Base-by-base conservation (phyloP, 1,140 invertebrate genomes). In the Nephotettix cincticeps region DNA sequence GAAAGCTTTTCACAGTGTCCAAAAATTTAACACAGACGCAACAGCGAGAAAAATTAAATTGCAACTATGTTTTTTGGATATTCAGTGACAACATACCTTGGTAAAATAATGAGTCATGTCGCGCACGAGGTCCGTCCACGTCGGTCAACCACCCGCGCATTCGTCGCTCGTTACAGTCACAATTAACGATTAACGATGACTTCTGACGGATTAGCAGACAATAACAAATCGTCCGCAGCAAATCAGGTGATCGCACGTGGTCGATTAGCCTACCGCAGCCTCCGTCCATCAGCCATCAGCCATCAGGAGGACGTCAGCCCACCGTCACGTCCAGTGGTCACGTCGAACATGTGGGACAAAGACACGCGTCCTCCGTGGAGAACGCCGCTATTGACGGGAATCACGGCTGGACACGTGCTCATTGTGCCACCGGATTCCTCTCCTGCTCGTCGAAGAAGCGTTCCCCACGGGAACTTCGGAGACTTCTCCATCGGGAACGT, bases 141-240 rank as follows among this genome's bases (percentile, higher is more conserved):
- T 6, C 47, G 14, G 47, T 51, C 47, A 4, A 9, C 47, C 47
- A 19, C 47, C 14, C 14, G 6, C 14, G 47, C 47, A 51, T 6
- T n/a, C 4, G 21, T 9, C 47, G 21, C 47, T 51, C 47, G 21
- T 51, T 21, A 21, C 47, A 17, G 47, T 11, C 47, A 21, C 47
- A 51, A 51, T 51, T 51, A 51, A 51, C 47, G 21, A 36, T 36
- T 36, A 36, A 36, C 32, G 32, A 36, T 36, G 32, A 21, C 47
- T 21, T 51, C 47, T 51, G 47, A 51, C 47, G 47, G 47, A 51
- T 51, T 51, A 51, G 14, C 47, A n/a, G 47, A 51, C 47, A 51
- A 51, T 51, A 51, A 51, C 47, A n/a, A 51, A 51, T 51, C 47
- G 47, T 51, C 47, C n/a, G 47, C 6, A 51, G 47, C 47, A 9